Percentiles rank a stretch among this genome's conserved stretches.
Conservation (phyloP, 2,888 invertebrate species). For the Megamerina dolium region DNA sequence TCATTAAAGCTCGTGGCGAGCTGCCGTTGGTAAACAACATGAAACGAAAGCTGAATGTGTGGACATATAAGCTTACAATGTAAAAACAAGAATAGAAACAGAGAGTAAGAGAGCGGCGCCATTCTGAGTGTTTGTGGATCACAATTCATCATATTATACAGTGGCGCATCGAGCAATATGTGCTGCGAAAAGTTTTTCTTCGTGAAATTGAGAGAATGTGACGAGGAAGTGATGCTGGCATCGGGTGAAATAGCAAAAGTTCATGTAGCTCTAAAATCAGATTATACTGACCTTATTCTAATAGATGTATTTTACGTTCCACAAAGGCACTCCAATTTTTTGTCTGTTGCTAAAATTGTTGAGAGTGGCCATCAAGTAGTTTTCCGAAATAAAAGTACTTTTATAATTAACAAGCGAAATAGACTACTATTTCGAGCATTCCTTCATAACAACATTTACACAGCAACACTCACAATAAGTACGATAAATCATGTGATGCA, state of each 20-base stretch:
- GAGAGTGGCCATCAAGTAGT: slow-evolving; percentile 1
- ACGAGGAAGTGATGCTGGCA: slow-evolving; percentile 1
- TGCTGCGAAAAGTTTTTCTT: no score
- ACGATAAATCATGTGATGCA: background rate
- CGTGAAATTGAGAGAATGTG: slow-evolving; percentile 1
- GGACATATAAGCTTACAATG: background rate
- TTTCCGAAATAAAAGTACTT: background rate
- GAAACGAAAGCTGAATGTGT: background rate
- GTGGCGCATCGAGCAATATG: slow-evolving; percentile 3
- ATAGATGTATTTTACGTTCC: slow-evolving; percentile 4
- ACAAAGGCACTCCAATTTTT: slow-evolving; percentile 4
- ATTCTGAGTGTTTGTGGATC: background rate
- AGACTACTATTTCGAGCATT: no score
- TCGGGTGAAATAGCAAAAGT: slow-evolving; percentile 2
- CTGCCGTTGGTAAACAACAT: background rate
- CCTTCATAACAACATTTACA: slow-evolving; percentile 3
- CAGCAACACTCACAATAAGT: background rate
- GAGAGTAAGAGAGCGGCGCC: background rate
- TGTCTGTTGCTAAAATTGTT: no score
- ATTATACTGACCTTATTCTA: slow-evolving; percentile 6
- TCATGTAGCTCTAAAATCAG: no score
- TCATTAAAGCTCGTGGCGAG: background rate
- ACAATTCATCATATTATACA: slow-evolving; percentile 2
- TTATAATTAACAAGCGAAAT: background rate
- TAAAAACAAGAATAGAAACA: background rate